A percentile compares a stretch with the other conserved stretches of the same genome.
These are phyloP conservation scores for Leptosomus discolor DNA, from an alignment of 2,113 vertebrate species.

Conservation along the genomic window DNA sequence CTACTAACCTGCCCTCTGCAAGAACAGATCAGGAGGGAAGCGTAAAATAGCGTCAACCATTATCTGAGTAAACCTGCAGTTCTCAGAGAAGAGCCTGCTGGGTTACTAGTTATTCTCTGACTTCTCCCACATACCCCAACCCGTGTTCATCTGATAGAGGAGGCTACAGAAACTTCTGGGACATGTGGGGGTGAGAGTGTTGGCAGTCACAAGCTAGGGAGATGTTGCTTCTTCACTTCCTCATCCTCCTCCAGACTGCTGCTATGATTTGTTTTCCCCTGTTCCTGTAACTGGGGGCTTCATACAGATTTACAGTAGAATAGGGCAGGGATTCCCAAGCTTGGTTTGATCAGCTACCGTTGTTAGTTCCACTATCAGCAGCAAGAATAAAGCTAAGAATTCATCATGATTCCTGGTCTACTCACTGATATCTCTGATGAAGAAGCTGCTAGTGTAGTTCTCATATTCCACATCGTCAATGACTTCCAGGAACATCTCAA, in stretches of 20 bases:
- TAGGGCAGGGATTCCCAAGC: constrained; percentile 6
- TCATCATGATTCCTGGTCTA: neutral
- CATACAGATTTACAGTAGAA: neutral
- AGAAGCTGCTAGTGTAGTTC: constrained; percentile 72
- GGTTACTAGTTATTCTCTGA: neutral
- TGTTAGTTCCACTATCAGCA: neutral
- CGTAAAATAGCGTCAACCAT: neutral
- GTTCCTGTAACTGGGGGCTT: neutral
- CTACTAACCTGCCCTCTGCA: neutral
- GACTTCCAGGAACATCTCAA: constrained; percentile 51
- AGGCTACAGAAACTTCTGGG: neutral
- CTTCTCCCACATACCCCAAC: neutral
- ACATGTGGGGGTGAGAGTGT: neutral
- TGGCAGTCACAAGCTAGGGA: neutral
- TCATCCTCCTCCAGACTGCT: neutral
- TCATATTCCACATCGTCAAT: constrained; percentile 66
- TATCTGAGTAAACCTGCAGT: neutral
- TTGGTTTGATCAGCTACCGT: neutral
- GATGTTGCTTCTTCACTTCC: constrained; percentile 35
- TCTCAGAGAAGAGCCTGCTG: neutral
- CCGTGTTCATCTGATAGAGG: neutral
- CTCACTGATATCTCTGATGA: constrained; percentile 78
- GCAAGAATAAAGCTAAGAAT: neutral
- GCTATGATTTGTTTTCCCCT: neutral
- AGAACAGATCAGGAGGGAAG: neutral